Percentiles rank a stretch among this genome's conserved stretches.
These are phyloP conservation scores for Melanocharis versteri DNA, from an alignment of 2,113 vertebrate species.

Conservation along the genomic window DNA sequence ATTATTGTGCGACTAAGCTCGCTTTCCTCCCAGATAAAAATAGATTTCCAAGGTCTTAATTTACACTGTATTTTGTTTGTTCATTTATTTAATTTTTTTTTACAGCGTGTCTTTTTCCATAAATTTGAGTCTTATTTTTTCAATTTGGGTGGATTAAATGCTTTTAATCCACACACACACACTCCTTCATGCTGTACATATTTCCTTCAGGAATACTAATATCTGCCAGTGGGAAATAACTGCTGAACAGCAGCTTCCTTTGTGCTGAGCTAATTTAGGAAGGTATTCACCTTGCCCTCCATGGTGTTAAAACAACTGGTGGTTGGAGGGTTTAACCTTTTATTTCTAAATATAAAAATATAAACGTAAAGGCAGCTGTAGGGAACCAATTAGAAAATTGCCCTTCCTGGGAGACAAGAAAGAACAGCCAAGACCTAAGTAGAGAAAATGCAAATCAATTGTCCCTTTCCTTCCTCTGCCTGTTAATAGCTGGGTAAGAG, in stretches of 20 bases:
- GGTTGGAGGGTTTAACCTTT: not conserved
- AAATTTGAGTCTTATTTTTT: not conserved
- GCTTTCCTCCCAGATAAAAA: not conserved
- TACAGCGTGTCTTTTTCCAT: not conserved
- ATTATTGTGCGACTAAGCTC: not conserved
- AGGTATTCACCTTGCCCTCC: not conserved
- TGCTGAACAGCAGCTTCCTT: not conserved
- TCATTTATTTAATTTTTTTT: not conserved
- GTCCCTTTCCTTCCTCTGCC: not conserved
- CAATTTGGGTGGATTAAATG: not conserved
- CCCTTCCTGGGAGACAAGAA: not conserved
- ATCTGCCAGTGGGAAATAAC: not conserved
- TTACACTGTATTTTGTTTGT: not conserved
- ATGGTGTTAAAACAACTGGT: not conserved
- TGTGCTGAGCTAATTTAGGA: not conserved
- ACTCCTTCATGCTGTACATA: not conserved
- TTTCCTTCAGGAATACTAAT: not conserved
- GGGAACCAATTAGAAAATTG: not conserved
- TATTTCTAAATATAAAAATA: conserved; percentile 11
- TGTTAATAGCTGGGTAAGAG: not conserved
- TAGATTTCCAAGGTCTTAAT: not conserved
- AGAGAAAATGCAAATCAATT: not conserved
- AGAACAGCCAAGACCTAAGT: not conserved
- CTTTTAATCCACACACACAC: not conserved
- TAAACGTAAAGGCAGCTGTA: not conserved